Conservation (phyloP, 2,888 invertebrate species). For the Tetramorium bicarinatum region DNA sequence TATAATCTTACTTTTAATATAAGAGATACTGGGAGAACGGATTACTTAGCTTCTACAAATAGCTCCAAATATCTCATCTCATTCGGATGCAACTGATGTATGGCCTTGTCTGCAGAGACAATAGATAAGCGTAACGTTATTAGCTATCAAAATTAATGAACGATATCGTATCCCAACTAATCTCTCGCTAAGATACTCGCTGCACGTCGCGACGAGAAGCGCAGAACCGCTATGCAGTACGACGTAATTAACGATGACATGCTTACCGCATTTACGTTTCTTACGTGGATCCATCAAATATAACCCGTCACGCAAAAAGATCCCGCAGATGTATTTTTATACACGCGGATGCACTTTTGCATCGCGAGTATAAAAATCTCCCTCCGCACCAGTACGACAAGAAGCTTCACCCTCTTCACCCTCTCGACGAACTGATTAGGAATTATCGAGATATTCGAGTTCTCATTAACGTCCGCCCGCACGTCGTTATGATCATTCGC, state of each 20-base stretch:
- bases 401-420: background rate
- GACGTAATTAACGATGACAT: conserved; percentile 31
- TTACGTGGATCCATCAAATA: background rate
- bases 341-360: background rate
- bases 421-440: background rate
- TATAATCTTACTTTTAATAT: background rate
- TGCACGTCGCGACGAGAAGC: background rate
- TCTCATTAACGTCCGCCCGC: background rate
- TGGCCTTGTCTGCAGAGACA: background rate
- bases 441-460: background rate
- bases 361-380: background rate
- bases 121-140: conserved; percentile 21
- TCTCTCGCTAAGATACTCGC: conserved; percentile 27
- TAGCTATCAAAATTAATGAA: conserved; percentile 41
- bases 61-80: background rate
- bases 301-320: background rate
- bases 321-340: background rate
- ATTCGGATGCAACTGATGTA: background rate
- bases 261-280: background rate
- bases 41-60: background rate
- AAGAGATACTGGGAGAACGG: background rate
- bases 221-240: background rate
- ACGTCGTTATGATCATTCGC: background rate
- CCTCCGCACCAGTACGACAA: background rate
- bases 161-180: conserved; percentile 37